Conservation (phyloP, 2,888 invertebrate genomes). For the Aquatica leii region DNA sequence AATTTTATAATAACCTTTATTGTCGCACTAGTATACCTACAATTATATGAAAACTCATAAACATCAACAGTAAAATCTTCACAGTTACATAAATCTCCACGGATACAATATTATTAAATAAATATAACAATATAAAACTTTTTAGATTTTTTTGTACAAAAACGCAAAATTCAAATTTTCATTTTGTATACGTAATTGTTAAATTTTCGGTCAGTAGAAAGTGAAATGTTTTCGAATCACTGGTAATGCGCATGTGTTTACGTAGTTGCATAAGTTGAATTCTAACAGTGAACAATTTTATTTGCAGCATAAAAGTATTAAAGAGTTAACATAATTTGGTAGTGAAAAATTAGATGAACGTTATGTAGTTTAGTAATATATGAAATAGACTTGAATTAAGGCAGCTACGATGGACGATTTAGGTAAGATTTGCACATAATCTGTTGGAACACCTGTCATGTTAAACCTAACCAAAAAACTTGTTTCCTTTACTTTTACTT, state of each 20-base stretch:
- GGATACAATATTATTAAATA: no score
- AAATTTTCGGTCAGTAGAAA: background rate
- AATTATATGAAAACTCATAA: no score
- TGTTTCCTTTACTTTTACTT: background rate
- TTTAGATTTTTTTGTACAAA: no score
- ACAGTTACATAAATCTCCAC: no score
- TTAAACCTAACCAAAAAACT: conserved; percentile 24
- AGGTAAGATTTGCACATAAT: conserved; percentile 48
- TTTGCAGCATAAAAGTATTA: conserved; percentile 6
- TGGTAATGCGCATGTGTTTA: background rate
- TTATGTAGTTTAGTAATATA: background rate
- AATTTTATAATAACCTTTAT: no score
- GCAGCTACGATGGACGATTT: conserved; percentile 54
- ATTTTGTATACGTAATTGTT: no score
- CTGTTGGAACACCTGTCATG: conserved; percentile 17
- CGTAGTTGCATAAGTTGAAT: background rate
- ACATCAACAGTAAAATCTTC: no score
- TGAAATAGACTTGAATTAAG: conserved; percentile 1
- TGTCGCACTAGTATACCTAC: no score
- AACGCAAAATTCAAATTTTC: no score
- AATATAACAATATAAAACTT: no score
- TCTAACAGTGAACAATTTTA: background rate
- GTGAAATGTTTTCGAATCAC: background rate
- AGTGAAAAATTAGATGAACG: no score
- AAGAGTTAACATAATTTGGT: conserved; percentile 2